phyloP scores from a whole-genome alignment of 92 coral and sea anemone species.

The Isaurus tuberculatus region DNA sequence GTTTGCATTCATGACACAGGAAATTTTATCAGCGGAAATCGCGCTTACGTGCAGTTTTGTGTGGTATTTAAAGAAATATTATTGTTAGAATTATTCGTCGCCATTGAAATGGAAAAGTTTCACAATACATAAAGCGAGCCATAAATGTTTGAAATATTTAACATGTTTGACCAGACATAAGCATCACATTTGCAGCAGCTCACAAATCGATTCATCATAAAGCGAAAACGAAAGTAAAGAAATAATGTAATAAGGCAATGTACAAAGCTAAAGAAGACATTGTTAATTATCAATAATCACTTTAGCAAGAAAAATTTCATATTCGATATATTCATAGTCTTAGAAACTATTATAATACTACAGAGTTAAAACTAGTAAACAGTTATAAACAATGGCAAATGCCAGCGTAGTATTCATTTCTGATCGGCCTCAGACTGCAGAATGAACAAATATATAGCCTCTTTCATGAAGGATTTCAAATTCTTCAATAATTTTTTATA shows the following conservation, averaged over 20 bases:
- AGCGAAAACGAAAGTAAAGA: background rate
- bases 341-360: no score
- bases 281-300: background rate
- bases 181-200: background rate
- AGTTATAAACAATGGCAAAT: no score
- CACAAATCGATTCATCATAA: background rate
- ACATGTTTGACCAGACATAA: background rate
- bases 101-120: background rate
- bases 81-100: background rate
- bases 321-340: no score
- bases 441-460: no score
- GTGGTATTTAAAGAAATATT: background rate
- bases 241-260: background rate
- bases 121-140: background rate
- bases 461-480: no score
- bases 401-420: no score
- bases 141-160: background rate
- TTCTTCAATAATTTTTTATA: no score
- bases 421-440: no score
- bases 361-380: no score
- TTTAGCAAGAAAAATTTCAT: no score
- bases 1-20: no score
- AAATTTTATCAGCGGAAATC: background rate
- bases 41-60: background rate
- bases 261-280: background rate